Percentiles rank a stretch among this genome's conserved stretches.
Conservation (phyloP, 2,888 invertebrate genomes). For the Ctenicera cuprea region DNA sequence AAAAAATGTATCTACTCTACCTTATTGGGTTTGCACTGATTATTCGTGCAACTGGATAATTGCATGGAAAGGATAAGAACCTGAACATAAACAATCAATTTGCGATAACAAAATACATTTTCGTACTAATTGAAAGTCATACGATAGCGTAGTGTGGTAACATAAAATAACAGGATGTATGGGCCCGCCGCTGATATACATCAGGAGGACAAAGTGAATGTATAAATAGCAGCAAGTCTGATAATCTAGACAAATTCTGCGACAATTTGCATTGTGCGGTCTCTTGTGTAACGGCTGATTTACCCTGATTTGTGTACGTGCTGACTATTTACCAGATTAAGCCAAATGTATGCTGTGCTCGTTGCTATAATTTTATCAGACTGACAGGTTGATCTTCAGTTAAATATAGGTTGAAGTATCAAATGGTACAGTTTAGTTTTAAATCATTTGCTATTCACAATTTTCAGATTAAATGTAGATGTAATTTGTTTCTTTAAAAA, state of each 20-base stretch:
- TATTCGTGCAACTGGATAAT: conserved; percentile 48
- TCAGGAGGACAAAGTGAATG: conserved; percentile 66
- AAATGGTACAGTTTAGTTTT: conserved; percentile 11
- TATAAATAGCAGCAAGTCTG: conserved; percentile 65
- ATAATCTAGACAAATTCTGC: conserved; percentile 73
- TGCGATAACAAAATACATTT: conserved; percentile 61
- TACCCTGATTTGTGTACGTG: conserved; percentile 70
- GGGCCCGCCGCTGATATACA: conserved; percentile 63
- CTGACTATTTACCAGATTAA: conserved; percentile 70
- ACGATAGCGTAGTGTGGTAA: conserved; percentile 60
- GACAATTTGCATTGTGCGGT: conserved; percentile 73
- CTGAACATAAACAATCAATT: conserved; percentile 51
- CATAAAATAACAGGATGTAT: conserved; percentile 52
- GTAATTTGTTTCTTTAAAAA: conserved; percentile 3
- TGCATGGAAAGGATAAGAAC: conserved; percentile 45
- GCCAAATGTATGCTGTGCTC: conserved; percentile 67
- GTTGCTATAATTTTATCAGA: conserved; percentile 68
- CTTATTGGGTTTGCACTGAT: conserved; percentile 13
- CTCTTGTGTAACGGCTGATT: conserved; percentile 65
- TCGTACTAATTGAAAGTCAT: conserved; percentile 67
- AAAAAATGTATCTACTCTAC: background rate
- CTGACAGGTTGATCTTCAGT: conserved; percentile 68
- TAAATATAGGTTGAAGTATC: conserved; percentile 62
- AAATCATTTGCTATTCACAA: background rate
- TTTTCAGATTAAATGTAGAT: too few relatives aligned